Evolutionary conservation across 2,888 invertebrate species (phyloP), one percentile per base, ranked within the genome.

Genomic region (Tolmerus cingulatus): DNA sequence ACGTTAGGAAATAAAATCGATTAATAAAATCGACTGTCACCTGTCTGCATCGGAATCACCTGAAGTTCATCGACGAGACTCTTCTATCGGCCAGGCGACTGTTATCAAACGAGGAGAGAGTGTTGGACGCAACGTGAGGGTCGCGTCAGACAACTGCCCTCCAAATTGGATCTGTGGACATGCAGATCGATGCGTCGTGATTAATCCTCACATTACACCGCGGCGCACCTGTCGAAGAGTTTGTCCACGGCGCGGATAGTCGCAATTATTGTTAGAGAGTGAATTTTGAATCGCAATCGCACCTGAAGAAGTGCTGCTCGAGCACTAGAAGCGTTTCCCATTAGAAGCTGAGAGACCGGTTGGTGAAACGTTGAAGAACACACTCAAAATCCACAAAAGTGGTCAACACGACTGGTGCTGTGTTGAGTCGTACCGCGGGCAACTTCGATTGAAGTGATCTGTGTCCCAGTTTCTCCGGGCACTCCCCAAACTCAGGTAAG

Each of bases 401-500:
- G 27, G 66, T 66, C 23, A 19, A 23, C 66, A 19, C 12, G 8
- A 9, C 19, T 0, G 23, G 9, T 23, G 23, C 66, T 57, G 5
- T 9, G 19, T 9, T 57, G 57, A 57, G 23, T 2, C 23, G 27
- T 66, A 46, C 43, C 43, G 27, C 12, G 19, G 46, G 23, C 78
- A 78, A 78, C 12, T 43, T 19, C 46, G 46, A 46, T 34, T 76
- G 9, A 78, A 43, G 78, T 46, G 78, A 78, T 78, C 78, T 19
- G 23, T 43, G 78, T 19, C 78, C 78, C 78, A 78, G 78, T 78
- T 78, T 78, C 78, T 78, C 40, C 19, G 78, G 78, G 23, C 43
- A 40, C 43, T 37, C 34, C 34, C 8, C 76, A 76, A 37, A 5
- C 78, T 43, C 78, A 78, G 23, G 84, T 77, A 66, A 66, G 87